Evolutionary conservation across 1,140 invertebrate genomes (phyloP), one percentile per base, ranked within the genome.

Genomic region (Chelonus insularis): DNA sequence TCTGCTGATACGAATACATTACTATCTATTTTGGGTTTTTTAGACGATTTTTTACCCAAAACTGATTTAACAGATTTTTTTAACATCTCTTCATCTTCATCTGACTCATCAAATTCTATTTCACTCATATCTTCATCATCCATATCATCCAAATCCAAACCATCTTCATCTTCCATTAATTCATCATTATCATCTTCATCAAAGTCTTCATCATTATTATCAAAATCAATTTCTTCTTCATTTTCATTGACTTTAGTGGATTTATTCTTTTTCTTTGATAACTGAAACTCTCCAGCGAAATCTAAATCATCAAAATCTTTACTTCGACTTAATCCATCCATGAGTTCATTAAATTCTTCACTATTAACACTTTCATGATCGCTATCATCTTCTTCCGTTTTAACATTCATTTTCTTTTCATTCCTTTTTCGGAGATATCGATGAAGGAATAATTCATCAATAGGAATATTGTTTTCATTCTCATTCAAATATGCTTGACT

Each of bases 301-400:
- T 84, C 87, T 18, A 89, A 68, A 62, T 88, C 84, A 5, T 83
- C 86, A 9, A 88, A 68, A 68, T 88, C 84, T 66, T 87, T 84
- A 32, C 72, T 69, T 23, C 71, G 84, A 1, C 83, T 84, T 69
- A 91, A 82, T 52, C 78, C 82, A 69, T 90, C 87, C 32, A 94
- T 77, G 80, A 94, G 90, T n/a, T 88, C 86, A 62, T 92, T 89
- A 79, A 97, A 97, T 73, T 97, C 94, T 58, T 94, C 91, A 73
- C 94, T 95, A 63, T 87, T 89, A 1, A 97, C 89, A 69, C 92
- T 94, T 39, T 91, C 91, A 29, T 85, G 80, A 74, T 95, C 92
- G 70, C 88, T 87, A 65, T 86, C 84, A 29, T 84, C 82, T 1
- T 83, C 82, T 39, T 79, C 69, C 2, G 67, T 73, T 6, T 82